phyloP scores from a whole-genome alignment of 2,888 invertebrate genomes.

The Epinotia brunnichana region DNA sequence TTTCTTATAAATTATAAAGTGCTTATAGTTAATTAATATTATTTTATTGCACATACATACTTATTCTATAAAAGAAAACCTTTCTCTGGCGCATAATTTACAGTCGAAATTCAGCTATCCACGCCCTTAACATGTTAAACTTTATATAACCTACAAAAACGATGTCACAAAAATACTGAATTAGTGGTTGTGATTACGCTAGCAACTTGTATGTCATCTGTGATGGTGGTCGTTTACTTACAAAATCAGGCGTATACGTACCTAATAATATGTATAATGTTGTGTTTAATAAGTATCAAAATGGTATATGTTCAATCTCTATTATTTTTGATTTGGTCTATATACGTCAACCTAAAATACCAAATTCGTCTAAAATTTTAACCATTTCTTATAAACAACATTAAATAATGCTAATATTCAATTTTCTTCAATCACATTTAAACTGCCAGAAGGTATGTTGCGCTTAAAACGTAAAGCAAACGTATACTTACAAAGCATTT shows the following conservation, averaged over 20 bases:
- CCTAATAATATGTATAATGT: neutral
- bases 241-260: neutral
- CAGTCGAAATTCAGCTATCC: slow-evolving; percentile 6
- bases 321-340: neutral
- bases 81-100: neutral
- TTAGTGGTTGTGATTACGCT: neutral
- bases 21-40: too few relatives aligned
- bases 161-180: slow-evolving; percentile 6
- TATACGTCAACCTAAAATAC: neutral
- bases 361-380: neutral
- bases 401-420: neutral
- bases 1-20: too few relatives aligned
- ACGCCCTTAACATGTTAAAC: slow-evolving; percentile 21
- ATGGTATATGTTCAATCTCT: neutral
- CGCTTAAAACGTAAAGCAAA: neutral
- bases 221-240: neutral
- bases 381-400: neutral
- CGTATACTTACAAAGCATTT: neutral
- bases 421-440: neutral
- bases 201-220: slow-evolving; percentile 4
- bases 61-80: neutral
- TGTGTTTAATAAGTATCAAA: neutral
- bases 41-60: neutral
- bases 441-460: neutral
- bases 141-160: slow-evolving; percentile 26